Conservation (phyloP, 53 echinoderm and acorn worm genomes). For the Echinarachnius parma region DNA sequence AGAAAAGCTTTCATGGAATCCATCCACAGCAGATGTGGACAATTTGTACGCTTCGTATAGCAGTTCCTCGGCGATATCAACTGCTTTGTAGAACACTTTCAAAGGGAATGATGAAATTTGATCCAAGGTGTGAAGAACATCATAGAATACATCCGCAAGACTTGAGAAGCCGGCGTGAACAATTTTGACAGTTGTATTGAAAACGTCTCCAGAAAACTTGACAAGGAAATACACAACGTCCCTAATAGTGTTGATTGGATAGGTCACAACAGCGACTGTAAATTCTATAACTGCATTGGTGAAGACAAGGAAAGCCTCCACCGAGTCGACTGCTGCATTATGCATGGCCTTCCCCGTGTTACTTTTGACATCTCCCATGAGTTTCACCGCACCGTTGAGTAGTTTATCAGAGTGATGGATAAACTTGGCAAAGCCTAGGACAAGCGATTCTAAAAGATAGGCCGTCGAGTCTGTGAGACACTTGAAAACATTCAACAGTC, state of each 20-base stretch:
- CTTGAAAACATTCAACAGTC: neutral
- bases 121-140: neutral
- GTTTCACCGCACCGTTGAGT: neutral
- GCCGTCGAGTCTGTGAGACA: neutral
- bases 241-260: neutral
- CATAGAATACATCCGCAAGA: constrained; percentile 1
- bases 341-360: neutral
- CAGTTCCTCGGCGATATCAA: neutral
- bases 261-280: neutral
- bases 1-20: neutral
- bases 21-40: neutral
- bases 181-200: neutral
- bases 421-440: neutral
- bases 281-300: neutral
- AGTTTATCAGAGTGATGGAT: neutral
- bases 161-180: neutral
- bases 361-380: neutral
- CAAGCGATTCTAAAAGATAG: neutral
- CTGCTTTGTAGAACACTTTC: neutral
- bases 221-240: neutral
- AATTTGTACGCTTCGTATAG: neutral
- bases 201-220: neutral
- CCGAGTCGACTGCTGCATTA: neutral
- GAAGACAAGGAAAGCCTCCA: neutral
- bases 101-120: neutral